Evolutionary conservation across 1,140 invertebrate species (phyloP), one percentile per base, ranked within the genome.

Genomic region (Wasmannia auropunctata): DNA sequence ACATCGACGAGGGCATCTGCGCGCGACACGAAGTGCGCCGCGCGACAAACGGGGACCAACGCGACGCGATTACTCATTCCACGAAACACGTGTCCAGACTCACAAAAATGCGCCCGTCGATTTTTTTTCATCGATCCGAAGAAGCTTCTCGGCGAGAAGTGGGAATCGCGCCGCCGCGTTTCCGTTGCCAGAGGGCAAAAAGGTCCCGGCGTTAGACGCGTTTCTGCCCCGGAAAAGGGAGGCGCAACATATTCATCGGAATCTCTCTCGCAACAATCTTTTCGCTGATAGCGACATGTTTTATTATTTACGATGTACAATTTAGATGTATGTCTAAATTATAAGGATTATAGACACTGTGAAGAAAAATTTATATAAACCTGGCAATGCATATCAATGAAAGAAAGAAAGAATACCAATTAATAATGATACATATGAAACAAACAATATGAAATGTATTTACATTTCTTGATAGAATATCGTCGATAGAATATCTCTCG

Each of bases 11-110:
- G 19, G 67, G 67, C 79, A 83, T 83, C 79, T 83, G 77, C 16
- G 49, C 34, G 34, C 63, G 25, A 80, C 10, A n/a, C 37, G 40
- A 67, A 67, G 16, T 37, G 28, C 37, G 60, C n/a, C 43, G 43
- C 43, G 56, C 76, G 76, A 79, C 75, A 34, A 79, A 51, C 60
- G 25, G 76, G 8, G 79, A 83, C 79, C 79, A 83, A 83, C 79
- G 79, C 65, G 51, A 14, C 79, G 79, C 79, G 79, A 83, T 72
- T 72, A 83, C 14, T 83, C 79, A 83, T 72, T 56, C 28, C 60
- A n/a, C 67, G 28, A 83, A 83, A 83, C 79, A 83, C 79, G 79
- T 83, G 79, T 83, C 79, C 79, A 83, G 79, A 83, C 79, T 72
- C 40, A 83, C 67, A 83, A 83, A 83, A 83, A 83, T 72, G 67